These are phyloP conservation scores for Ctenopoma kingsleyae DNA, from an alignment of 2,797 vertebrate species.

Conservation along the genomic window DNA sequence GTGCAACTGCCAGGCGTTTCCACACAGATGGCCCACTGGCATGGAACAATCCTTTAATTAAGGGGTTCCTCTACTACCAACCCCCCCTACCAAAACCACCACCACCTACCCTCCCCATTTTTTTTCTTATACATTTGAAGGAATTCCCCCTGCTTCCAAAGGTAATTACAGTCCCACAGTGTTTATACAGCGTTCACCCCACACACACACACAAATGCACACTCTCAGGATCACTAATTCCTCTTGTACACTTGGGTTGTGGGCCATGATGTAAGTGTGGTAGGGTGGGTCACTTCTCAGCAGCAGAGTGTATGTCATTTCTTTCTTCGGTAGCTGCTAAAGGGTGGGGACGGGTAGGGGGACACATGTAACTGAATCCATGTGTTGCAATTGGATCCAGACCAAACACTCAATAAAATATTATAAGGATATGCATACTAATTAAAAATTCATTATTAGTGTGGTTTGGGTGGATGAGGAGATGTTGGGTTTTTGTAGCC, in stretches of 20 bases:
- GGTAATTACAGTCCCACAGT: constrained; percentile 75
- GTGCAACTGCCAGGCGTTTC: constrained; percentile 78
- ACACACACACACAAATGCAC: constrained; percentile 29
- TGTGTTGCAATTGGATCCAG: constrained; percentile 31
- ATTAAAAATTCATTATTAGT: constrained; percentile 31
- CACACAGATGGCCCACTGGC: constrained; percentile 79
- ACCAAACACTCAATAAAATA: constrained; percentile 27
- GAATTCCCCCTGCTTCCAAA: constrained; percentile 79
- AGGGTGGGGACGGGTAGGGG: constrained; percentile 9
- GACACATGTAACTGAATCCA: constrained; percentile 42
- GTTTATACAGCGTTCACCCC: constrained; percentile 60
- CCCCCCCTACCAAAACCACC: constrained; percentile 56
- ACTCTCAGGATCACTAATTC: constrained; percentile 55
- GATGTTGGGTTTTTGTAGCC: not conserved
- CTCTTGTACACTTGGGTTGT: constrained; percentile 56
- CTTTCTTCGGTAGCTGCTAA: constrained; percentile 49
- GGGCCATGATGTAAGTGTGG: constrained; percentile 73
- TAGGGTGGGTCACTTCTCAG: constrained; percentile 57
- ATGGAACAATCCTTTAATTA: constrained; percentile 81
- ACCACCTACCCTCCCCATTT: constrained; percentile 37
- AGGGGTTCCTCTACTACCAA: constrained; percentile 75
- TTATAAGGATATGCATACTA: constrained; percentile 4
- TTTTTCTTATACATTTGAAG: constrained; percentile 71
- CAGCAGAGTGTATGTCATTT: constrained; percentile 43
- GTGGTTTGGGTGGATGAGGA: constrained; percentile 15